Conservation (phyloP, 2,113 vertebrate genomes). For the Zapus hudsonius region DNA sequence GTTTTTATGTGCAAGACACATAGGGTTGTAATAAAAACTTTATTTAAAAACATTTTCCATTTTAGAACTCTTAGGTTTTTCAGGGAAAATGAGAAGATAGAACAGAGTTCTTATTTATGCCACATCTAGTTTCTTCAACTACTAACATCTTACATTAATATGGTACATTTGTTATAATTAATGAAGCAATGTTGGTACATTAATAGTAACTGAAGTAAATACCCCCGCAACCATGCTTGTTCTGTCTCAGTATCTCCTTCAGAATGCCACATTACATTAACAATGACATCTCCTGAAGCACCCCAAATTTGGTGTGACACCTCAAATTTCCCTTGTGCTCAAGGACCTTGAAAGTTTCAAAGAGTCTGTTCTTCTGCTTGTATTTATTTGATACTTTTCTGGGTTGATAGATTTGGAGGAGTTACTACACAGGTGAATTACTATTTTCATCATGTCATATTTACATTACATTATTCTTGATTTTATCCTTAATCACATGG, state of each 20-base stretch:
- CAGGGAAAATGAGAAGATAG: conserved; percentile 42
- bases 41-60: conserved; percentile 45
- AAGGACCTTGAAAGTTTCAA: conserved; percentile 36
- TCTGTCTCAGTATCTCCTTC: conserved; percentile 14
- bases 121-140: neutral
- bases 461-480: conserved; percentile 19
- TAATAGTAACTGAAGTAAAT: conserved; percentile 28
- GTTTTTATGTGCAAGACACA: conserved; percentile 35
- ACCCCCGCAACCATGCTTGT: conserved; percentile 1
- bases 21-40: neutral
- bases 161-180: conserved; percentile 50
- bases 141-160: conserved; percentile 34
- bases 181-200: conserved; percentile 2
- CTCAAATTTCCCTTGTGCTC: conserved; percentile 37
- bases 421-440: neutral
- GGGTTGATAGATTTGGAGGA: neutral
- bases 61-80: conserved; percentile 48
- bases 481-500: conserved; percentile 7
- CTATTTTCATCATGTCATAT: conserved; percentile 47
- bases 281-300: neutral
- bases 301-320: neutral
- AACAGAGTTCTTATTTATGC: conserved; percentile 2
- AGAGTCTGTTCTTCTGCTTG: neutral
- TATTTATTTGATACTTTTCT: conserved; percentile 34
- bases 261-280: conserved; percentile 32